Evolutionary conservation across 2,113 vertebrate species (phyloP), one percentile per base, ranked within the genome.

Genomic region (Passer montanus): DNA sequence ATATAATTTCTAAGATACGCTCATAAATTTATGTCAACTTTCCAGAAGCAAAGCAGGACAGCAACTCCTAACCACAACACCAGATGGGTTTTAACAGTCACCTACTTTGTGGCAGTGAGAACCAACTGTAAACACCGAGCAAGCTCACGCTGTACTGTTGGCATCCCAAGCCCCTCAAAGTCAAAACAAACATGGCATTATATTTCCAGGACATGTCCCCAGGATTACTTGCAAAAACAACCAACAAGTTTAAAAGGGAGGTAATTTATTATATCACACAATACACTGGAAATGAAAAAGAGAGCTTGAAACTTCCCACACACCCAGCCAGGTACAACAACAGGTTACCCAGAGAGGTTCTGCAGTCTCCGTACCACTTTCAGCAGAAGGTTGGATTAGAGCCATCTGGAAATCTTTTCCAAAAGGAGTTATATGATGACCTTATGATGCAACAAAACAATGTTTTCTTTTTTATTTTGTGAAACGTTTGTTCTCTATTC

Each of bases 181-280:
- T 13, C 59, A 26, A 4, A 70, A 59, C 11, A 63, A 86, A 35
- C 9, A 53, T 0, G 28, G 26, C 16, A 24, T 19, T 35, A 0
- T 19, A 41, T 39, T 64, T 55, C 44, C 39, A 67, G 35, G 69
- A 37, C 6, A 50, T 4, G 47, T 30, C 11, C 75, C 19, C 27
- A n/a, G 23, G 2, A 4, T 23, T 37, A 49, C n/a, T 75, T 46
- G 47, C 21, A 72, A 58, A 83, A 83, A 26, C 23, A 55, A 59
- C 15, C 5, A 69, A 16, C 8, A 33, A 47, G 12, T 68, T 64
- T 68, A 46, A 80, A 27, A 69, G 39, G 28, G 27, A 73, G 27
- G 11, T 18, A n/a, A 60, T 52, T 67, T 63, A 46, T 50, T 33
- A 7, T 10, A 41, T 66, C 27, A 56, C 21, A 47, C 20, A 76